phyloP scores from a whole-genome alignment of 2,888 invertebrate genomes.

The Exocentrus adspersus region DNA sequence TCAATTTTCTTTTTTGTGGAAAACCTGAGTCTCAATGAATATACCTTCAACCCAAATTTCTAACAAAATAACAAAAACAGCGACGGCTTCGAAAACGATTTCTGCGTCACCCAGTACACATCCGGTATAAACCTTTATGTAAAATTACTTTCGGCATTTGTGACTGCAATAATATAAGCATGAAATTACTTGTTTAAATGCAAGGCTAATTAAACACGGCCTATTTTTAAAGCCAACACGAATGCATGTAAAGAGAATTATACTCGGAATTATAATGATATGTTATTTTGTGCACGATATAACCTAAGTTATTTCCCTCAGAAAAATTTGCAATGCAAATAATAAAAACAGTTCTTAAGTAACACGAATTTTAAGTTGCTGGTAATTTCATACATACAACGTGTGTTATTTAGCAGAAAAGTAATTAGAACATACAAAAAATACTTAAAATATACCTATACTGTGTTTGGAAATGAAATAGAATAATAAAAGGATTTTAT shows the following conservation, averaged over 20 bases:
- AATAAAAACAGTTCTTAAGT: conserved; percentile 1
- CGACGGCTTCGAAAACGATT: no score
- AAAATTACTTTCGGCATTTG: conserved; percentile 1
- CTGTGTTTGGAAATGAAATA: no score
- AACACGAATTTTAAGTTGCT: background rate
- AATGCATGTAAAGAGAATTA: background rate
- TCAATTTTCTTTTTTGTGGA: no score
- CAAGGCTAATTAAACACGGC: conserved; percentile 1
- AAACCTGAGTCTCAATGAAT: no score
- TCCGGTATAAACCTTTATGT: background rate
- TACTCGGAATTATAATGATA: conserved; percentile 3
- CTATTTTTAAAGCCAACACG: background rate
- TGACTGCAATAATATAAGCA: background rate
- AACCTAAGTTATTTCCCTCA: background rate
- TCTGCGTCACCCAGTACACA: no score
- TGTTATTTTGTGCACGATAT: conserved; percentile 1
- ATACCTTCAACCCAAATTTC: no score
- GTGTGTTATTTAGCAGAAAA: background rate
- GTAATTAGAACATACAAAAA: no score
- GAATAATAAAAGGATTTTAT: no score
- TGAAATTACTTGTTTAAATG: conserved; percentile 3
- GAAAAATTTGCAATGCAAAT: conserved; percentile 1
- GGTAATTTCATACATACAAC: background rate
- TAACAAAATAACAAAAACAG: no score
- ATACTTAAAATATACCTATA: no score